Conservation (phyloP, 2,113 vertebrate genomes). For the Callipepla squamata region DNA sequence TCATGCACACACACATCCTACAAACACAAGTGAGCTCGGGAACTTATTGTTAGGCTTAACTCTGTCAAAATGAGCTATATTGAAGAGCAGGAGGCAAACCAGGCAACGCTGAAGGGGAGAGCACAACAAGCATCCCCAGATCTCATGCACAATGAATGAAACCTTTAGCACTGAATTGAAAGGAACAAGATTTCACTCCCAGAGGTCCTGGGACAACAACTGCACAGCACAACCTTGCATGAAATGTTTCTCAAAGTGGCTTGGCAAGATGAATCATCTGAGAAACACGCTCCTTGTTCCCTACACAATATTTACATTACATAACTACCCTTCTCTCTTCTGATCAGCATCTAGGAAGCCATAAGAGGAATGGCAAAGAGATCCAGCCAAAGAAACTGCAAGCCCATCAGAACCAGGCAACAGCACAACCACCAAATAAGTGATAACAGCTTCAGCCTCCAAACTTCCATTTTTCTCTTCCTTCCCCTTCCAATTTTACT, state of each 20-base stretch:
- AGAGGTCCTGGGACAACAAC: constrained; percentile 28
- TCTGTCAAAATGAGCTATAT: not conserved
- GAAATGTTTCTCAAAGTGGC: not conserved
- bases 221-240: constrained; percentile 11
- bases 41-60: not conserved
- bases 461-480: not conserved
- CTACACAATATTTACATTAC: not conserved
- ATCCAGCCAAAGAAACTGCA: not conserved
- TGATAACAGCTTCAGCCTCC: not conserved
- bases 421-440: not conserved
- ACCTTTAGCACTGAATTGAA: constrained; percentile 12
- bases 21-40: constrained; percentile 4
- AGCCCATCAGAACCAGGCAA: not conserved
- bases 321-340: not conserved
- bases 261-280: not conserved
- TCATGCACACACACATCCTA: not conserved
- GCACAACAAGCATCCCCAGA: constrained; percentile 38
- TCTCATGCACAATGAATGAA: constrained; percentile 1
- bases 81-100: not conserved
- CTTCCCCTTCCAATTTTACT: not conserved
- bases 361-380: not conserved
- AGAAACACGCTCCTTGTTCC: not conserved
- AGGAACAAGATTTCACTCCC: constrained; percentile 13
- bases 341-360: not conserved
- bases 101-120: constrained; percentile 20